These are phyloP conservation scores for Gryon sp. DNA, from an alignment of 1,140 invertebrate species.

Conservation along the genomic window DNA sequence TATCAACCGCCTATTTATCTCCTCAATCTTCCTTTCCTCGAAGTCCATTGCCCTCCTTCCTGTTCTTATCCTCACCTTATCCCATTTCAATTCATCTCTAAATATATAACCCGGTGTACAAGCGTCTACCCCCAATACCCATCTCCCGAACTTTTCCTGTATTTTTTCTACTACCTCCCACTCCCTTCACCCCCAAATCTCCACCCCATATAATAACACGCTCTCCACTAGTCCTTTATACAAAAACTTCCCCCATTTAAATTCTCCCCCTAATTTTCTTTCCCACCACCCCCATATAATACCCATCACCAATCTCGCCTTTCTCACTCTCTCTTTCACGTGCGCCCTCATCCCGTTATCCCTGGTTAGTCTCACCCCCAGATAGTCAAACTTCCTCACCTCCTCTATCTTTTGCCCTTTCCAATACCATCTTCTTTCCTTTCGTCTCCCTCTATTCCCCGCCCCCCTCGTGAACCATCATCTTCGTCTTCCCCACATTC, in stretches of 20 bases:
- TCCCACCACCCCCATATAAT: not conserved
- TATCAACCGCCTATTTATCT: no score
- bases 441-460: not conserved
- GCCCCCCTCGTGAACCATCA: not conserved
- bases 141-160: constrained; percentile 1
- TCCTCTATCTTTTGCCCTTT: not conserved
- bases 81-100: not conserved
- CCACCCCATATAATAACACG: not conserved
- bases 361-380: not conserved
- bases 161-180: not conserved
- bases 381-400: not conserved
- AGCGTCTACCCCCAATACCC: not conserved
- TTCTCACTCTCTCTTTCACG: not conserved
- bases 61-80: not conserved
- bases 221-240: not conserved
- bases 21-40: no score
- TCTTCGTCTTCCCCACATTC: constrained; percentile 10
- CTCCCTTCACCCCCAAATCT: not conserved
- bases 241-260: not conserved
- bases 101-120: not conserved
- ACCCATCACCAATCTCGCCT: not conserved
- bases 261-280: not conserved
- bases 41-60: not conserved
- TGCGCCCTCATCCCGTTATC: not conserved
- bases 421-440: not conserved